These are phyloP conservation scores for Mechanitis mazaeus DNA, from an alignment of 2,888 invertebrate genomes.

Conservation along the genomic window DNA sequence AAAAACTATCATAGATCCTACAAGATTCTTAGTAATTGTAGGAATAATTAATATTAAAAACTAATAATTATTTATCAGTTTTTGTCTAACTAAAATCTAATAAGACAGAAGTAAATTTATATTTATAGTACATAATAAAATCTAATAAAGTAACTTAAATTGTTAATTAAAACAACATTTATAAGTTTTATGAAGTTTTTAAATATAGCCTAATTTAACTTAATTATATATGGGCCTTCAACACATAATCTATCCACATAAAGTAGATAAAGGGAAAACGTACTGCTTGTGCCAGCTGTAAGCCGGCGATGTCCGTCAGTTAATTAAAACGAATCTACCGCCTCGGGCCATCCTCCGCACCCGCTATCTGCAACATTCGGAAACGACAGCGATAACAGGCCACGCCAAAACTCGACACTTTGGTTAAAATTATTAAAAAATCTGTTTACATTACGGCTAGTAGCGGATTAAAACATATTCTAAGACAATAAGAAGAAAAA, in stretches of 20 bases:
- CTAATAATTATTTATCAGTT: no score
- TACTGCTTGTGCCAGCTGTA: conserved; percentile 72
- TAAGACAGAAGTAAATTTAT: no score
- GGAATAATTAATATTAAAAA: no score
- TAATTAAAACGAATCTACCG: conserved; percentile 63
- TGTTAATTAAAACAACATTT: no score
- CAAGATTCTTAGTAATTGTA: no score
- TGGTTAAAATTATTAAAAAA: conserved; percentile 36
- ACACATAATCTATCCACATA: conserved; percentile 4
- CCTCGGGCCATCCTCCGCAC: conserved; percentile 69
- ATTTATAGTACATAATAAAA: no score
- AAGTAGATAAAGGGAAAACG: conserved; percentile 34
- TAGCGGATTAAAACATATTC: not conserved
- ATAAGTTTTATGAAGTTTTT: no score
- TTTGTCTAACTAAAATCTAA: no score
- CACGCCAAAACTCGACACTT: conserved; percentile 34
- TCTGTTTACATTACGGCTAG: conserved; percentile 27
- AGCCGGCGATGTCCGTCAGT: conserved; percentile 74
- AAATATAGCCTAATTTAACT: no score
- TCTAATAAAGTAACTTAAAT: no score
- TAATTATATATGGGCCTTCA: not conserved
- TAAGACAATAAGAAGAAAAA: conserved; percentile 1
- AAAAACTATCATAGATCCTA: no score
- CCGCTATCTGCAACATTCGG: conserved; percentile 74
- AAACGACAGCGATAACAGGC: conserved; percentile 68